These are phyloP conservation scores for Euphydryas editha DNA, from an alignment of 2,888 invertebrate species.

Conservation along the genomic window DNA sequence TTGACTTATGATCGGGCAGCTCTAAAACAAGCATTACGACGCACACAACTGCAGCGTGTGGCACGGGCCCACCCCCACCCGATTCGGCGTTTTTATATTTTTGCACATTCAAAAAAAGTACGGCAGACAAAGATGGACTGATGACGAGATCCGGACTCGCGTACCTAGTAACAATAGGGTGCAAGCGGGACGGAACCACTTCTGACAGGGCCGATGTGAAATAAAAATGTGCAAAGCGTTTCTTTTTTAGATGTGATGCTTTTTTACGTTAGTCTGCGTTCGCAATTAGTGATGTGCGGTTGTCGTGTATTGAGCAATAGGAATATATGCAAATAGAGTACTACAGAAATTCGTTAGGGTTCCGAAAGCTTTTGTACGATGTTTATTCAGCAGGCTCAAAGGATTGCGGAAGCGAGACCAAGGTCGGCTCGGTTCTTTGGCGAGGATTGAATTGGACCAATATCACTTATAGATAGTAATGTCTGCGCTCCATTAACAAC, in stretches of 20 bases:
- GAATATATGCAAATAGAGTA: conserved; percentile 70
- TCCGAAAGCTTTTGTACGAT: conserved; percentile 63
- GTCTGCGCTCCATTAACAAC: conserved; percentile 54
- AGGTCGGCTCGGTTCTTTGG: conserved; percentile 57
- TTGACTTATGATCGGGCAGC: conserved; percentile 82
- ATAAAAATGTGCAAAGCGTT: conserved; percentile 82
- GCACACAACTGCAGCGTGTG: conserved; percentile 68
- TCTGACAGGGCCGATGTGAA: conserved; percentile 76
- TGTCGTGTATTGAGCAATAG: conserved; percentile 72
- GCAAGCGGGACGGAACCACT: conserved; percentile 74
- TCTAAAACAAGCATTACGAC: conserved; percentile 79
- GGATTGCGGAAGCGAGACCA: conserved; percentile 67
- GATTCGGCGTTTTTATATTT: conserved; percentile 83
- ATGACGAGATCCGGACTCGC: conserved; percentile 68
- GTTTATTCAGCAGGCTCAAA: conserved; percentile 48
- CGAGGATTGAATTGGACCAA: conserved; percentile 47
- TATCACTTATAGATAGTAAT: conserved; percentile 47
- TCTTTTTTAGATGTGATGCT: conserved; percentile 81
- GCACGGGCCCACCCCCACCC: conserved; percentile 64
- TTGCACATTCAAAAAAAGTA: conserved; percentile 81
- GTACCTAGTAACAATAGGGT: conserved; percentile 67
- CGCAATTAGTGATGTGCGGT: conserved; percentile 82
- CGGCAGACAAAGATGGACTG: conserved; percentile 82
- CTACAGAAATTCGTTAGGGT: conserved; percentile 47
- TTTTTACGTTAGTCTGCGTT: conserved; percentile 83